Conservation (phyloP, 1,140 invertebrate genomes). For the Plectrocnemia conspersa region DNA sequence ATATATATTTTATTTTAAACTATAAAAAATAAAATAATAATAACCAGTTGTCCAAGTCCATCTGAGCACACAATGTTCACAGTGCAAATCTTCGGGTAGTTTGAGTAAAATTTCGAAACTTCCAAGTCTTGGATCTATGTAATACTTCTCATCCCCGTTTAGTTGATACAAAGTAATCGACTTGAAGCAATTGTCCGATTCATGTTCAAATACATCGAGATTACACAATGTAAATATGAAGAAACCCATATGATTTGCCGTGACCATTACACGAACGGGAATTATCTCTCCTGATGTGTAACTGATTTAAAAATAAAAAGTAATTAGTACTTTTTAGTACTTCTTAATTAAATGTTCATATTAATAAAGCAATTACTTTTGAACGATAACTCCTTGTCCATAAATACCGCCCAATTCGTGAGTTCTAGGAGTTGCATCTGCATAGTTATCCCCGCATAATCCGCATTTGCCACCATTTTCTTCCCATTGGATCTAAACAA, state of each 20-base stretch:
- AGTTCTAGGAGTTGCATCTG: constrained; percentile 48
- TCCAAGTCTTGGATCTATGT: constrained; percentile 14
- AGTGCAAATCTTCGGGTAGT: no score
- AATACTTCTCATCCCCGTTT: constrained; percentile 38
- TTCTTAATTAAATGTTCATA: not conserved
- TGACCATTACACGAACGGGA: constrained; percentile 41
- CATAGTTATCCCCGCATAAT: constrained; percentile 56
- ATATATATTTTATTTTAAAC: no score
- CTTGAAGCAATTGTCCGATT: constrained; percentile 53
- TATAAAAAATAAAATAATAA: no score
- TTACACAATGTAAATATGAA: constrained; percentile 53
- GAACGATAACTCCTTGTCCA: constrained; percentile 54
- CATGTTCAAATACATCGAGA: constrained; percentile 36
- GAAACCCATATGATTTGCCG: constrained; percentile 49
- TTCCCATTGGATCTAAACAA: constrained; percentile 44
- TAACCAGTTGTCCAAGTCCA: no score
- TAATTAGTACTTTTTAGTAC: not conserved
- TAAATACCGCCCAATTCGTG: constrained; percentile 58
- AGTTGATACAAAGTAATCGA: constrained; percentile 40
- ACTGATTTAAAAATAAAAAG: constrained; percentile 19
- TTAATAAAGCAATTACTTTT: constrained; percentile 25
- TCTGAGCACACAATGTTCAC: no score
- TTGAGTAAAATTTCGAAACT: constrained; percentile 17
- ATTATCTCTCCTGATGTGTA: constrained; percentile 40
- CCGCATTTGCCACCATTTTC: constrained; percentile 55